Percentiles rank a stretch among this genome's conserved stretches.
Evolutionary conservation across 53 echinoderm and acorn worm species (phyloP).

Genomic region (Patiria pectinifera): DNA sequence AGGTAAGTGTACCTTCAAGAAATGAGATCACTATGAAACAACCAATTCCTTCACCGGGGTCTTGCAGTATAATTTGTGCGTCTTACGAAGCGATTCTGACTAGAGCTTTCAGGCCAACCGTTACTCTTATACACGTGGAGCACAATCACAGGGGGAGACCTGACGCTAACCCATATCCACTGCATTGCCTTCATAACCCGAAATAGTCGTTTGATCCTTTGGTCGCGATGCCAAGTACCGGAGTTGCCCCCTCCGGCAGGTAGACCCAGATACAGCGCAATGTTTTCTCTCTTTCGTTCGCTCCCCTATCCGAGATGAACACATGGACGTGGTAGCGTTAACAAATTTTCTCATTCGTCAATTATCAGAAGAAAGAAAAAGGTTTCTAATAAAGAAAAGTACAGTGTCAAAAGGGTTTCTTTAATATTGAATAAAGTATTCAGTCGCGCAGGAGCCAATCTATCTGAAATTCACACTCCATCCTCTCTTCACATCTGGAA

Average conservation of each 20-base stretch:
- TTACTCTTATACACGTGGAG: not conserved
- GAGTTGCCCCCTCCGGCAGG: conserved; percentile 39
- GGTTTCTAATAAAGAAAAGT: too few species aligned
- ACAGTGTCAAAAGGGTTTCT: too few species aligned
- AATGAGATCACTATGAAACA: not conserved
- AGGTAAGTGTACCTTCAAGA: not conserved
- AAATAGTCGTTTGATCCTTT: conserved; percentile 50
- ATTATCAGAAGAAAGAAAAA: too few species aligned
- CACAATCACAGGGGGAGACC: not conserved
- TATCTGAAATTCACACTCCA: too few species aligned
- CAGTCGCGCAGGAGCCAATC: too few species aligned
- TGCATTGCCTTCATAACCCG: conserved; percentile 25
- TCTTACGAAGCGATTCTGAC: not conserved
- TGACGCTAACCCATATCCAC: conserved; percentile 13
- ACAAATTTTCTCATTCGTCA: too few species aligned
- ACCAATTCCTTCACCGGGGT: not conserved
- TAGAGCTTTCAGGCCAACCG: not conserved
- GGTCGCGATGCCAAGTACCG: conserved; percentile 41
- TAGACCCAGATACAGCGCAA: conserved; percentile 47
- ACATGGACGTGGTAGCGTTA: too few species aligned
- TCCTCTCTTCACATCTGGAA: too few species aligned
- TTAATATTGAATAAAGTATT: too few species aligned
- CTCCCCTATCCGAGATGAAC: not conserved
- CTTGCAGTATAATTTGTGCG: not conserved
- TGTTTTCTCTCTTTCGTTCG: not conserved